These are phyloP conservation scores for Cyprinella venusta DNA, from an alignment of 2,797 vertebrate species.

Conservation along the genomic window DNA sequence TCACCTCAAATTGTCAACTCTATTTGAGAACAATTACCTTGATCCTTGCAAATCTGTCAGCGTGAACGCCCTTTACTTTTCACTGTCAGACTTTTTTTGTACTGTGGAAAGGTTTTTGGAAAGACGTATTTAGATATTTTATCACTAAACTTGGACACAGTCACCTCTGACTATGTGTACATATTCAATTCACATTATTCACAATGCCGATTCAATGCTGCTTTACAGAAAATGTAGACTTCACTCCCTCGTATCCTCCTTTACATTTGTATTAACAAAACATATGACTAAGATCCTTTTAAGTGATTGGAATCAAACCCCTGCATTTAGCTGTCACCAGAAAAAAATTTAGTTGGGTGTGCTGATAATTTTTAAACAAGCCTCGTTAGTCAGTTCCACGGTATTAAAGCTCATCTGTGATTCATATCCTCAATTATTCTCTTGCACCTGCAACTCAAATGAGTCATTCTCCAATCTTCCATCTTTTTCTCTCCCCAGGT, in stretches of 20 bases:
- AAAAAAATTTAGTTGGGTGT: not conserved
- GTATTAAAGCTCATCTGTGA: slow-evolving; percentile 26
- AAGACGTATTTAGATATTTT: not conserved
- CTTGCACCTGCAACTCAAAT: slow-evolving; percentile 40
- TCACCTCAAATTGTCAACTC: not conserved
- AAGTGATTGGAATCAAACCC: not conserved
- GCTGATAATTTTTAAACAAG: not conserved
- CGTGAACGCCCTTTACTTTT: not conserved
- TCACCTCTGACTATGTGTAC: too few species aligned
- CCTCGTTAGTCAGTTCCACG: slow-evolving; percentile 6
- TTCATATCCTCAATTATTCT: slow-evolving; percentile 19
- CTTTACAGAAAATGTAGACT: not conserved
- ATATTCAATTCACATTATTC: too few species aligned
- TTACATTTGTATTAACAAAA: not conserved
- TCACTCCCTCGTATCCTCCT: not conserved
- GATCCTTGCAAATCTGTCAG: not conserved
- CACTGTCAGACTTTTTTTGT: not conserved
- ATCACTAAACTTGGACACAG: too few species aligned
- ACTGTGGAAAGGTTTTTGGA: not conserved
- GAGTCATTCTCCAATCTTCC: slow-evolving; percentile 43
- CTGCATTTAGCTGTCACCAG: not conserved
- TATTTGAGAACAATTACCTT: not conserved
- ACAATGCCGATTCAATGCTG: too few species aligned
- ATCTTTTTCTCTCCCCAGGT: slow-evolving; percentile 64
- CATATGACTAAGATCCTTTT: not conserved